Percentiles rank a stretch among this genome's conserved stretches.
These are phyloP conservation scores for Melipona quadrifasciata DNA, from an alignment of 1,140 invertebrate genomes.

Conservation along the genomic window DNA sequence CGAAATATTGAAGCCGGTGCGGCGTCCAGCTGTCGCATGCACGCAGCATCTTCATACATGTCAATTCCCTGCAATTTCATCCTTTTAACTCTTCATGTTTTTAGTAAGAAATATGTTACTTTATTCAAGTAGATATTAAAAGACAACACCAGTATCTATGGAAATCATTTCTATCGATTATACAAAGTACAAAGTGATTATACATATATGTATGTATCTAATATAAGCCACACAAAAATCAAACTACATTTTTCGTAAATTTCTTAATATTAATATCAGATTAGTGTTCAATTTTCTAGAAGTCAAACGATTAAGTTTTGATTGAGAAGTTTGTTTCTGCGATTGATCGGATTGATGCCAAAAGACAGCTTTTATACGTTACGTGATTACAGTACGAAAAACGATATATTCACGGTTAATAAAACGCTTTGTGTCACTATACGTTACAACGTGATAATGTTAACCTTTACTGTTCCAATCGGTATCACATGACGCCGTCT, in stretches of 20 bases:
- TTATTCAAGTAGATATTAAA: not conserved
- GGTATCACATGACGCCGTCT: too few relatives aligned
- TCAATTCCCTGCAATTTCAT: not conserved
- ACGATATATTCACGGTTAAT: not conserved
- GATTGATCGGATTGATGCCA: not conserved
- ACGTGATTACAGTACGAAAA: not conserved
- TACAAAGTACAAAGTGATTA: not conserved
- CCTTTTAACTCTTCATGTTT: not conserved
- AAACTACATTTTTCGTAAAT: not conserved
- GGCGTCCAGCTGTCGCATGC: slow-evolving; percentile 11
- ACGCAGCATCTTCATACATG: not conserved
- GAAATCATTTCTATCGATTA: not conserved
- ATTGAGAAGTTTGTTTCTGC: not conserved
- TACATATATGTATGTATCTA: not conserved
- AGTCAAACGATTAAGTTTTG: not conserved
- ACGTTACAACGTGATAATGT: not conserved
- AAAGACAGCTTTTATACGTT: not conserved
- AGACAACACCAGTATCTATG: not conserved
- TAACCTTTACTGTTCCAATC: not conserved
- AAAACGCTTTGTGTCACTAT: not conserved
- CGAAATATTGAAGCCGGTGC: not conserved
- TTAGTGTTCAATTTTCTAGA: not conserved
- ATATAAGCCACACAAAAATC: not conserved
- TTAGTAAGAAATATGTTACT: not conserved
- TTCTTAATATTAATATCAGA: not conserved